phyloP scores from a whole-genome alignment of 2,797 vertebrate genomes.

The Hydrocynus forskahlii region DNA sequence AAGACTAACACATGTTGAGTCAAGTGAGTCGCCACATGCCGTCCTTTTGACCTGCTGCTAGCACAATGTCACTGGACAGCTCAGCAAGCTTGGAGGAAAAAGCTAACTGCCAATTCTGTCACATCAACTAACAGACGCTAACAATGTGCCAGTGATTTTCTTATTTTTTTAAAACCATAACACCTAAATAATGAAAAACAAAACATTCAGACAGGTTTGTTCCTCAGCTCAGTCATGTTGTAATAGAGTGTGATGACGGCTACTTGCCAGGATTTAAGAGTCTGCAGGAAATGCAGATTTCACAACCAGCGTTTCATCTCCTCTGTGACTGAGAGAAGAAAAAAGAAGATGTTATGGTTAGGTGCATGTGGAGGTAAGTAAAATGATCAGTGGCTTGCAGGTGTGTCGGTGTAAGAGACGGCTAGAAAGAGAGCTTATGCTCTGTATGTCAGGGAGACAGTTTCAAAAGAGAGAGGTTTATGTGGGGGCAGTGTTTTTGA shows the following conservation, averaged over 20 bases:
- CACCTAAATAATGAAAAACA: no score
- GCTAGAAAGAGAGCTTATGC: neutral
- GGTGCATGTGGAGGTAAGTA: constrained; percentile 11
- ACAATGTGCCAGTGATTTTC: no score
- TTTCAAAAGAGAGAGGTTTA: neutral
- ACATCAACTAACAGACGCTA: neutral
- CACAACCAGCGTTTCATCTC: constrained; percentile 4
- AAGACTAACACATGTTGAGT: neutral
- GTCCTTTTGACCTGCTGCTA: neutral
- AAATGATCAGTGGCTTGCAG: constrained; percentile 32
- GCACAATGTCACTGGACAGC: neutral
- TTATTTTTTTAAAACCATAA: no score
- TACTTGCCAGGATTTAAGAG: neutral
- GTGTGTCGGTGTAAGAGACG: constrained; percentile 15
- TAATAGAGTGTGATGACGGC: neutral
- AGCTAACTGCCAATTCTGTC: neutral
- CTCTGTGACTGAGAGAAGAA: neutral
- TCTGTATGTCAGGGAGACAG: constrained; percentile 5
- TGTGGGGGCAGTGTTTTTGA: constrained; percentile 4
- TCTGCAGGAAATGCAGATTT: constrained; percentile 16
- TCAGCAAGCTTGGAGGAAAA: neutral
- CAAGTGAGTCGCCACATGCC: neutral
- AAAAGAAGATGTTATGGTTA: constrained; percentile 22
- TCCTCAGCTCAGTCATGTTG: neutral
- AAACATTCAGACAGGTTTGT: no score